Evolutionary conservation across 92 coral and sea anemone species (phyloP), one percentile per base, ranked within the genome.

Genomic region (Chrysogorgia sp.): DNA sequence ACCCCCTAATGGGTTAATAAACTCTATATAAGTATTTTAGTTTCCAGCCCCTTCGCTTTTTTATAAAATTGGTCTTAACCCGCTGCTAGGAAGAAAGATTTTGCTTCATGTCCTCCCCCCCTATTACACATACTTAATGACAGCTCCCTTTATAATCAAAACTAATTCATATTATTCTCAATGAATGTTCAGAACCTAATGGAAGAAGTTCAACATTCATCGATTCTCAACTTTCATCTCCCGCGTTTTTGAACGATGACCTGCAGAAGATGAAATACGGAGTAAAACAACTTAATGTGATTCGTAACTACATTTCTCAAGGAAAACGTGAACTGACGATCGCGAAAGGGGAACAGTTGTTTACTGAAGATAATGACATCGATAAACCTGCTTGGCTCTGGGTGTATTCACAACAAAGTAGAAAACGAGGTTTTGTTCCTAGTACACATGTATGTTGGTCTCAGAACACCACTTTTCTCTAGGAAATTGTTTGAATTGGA

Each of bases 351-450:
- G 98, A 93, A 47, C 88, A 91, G 90, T 80, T 93, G 43, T 93
- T 91, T 81, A 96, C 98, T 0, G 98, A 93, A 58, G 90, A 91
- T 89, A 87, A 88, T 79, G 87, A 72, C 70, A 89, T 86, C 53
- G 92, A 93, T 83, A 75, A 80, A 6, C 86, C 86, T 12, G 92
- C 96, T 0, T 85, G 91, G 91, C 87, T 93, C 12, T 93, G 98
- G 98, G 98, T 93, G 10, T 91, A 84, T 83, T 93, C 98, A 0
- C 93, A 94, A 8, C 79, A 93, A 30, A 71, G 90, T 21, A 89
- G 86, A 68, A 67, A 77, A n/a, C 93, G 92, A 40, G 98, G 98
- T 15, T 93, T 83, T 83, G 98, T 93, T 23, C 97, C 97, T 0
- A 91, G 85, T 72, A 85, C 96, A 29, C 88, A 92, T 79, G 74